phyloP scores from a whole-genome alignment of 2,888 invertebrate genomes.

The Stenodema calcarata region DNA sequence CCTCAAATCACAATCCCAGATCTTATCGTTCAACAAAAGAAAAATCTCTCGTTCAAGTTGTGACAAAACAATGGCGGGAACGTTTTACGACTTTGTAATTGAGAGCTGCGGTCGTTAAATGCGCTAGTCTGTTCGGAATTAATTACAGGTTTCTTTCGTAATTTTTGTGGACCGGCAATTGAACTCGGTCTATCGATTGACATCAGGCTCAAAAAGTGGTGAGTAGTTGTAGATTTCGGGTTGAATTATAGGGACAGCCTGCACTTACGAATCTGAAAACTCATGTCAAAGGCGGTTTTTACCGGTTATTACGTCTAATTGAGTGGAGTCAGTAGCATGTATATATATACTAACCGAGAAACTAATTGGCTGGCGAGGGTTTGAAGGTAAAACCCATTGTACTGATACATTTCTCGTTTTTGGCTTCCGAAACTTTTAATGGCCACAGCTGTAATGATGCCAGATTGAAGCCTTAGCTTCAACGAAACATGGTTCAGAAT shows the following conservation, averaged over 20 bases:
- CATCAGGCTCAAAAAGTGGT: background rate
- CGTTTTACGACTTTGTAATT: slow-evolving; percentile 27
- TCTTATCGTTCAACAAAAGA: background rate
- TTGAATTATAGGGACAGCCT: background rate
- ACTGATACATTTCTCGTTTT: too few relatives aligned
- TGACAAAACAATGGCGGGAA: slow-evolving; percentile 29
- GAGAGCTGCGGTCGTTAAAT: background rate
- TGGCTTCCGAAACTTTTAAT: too few relatives aligned
- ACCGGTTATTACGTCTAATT: background rate
- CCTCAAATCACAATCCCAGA: background rate
- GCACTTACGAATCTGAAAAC: background rate
- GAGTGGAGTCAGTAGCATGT: background rate
- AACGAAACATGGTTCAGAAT: too few relatives aligned
- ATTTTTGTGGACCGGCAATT: background rate
- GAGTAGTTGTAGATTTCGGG: background rate
- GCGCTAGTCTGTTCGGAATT: background rate
- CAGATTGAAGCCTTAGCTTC: too few relatives aligned
- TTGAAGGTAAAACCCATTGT: too few relatives aligned
- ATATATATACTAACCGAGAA: background rate
- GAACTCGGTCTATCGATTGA: background rate
- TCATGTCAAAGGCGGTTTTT: background rate
- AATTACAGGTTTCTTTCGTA: background rate
- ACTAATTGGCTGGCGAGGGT: background rate
- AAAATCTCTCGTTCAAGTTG: background rate
- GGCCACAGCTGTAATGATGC: too few relatives aligned